A percentile compares a stretch with the other conserved stretches of the same genome.
phyloP scores from a whole-genome alignment of 37 sponge, comb jelly and placozoan genomes.

The Beroe ovata region DNA sequence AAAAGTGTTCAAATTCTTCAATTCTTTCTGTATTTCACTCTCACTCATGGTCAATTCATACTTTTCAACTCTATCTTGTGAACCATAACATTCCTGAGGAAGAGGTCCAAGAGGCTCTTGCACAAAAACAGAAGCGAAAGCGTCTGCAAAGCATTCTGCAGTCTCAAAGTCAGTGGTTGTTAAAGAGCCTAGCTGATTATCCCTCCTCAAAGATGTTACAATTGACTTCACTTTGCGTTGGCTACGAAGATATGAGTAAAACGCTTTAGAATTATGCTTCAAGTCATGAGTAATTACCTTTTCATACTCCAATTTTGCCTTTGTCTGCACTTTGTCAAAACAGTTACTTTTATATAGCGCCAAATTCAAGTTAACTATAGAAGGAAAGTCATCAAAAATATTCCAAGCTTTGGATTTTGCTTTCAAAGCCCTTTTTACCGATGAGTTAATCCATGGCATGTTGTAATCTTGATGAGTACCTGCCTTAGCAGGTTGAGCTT shows the following conservation, averaged over 20 bases:
- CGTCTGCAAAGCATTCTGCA: neutral
- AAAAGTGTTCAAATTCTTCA: neutral
- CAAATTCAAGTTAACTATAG: neutral
- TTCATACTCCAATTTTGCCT: neutral
- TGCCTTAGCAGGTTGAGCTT: too few relatives aligned
- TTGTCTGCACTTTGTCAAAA: neutral
- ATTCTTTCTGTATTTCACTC: neutral
- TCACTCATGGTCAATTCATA: neutral
- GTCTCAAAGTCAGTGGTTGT: neutral
- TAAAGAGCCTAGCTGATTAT: neutral
- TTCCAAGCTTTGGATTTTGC: neutral
- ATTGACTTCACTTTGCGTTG: neutral
- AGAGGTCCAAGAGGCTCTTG: neutral
- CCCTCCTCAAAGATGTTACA: neutral
- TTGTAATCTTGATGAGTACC: too few relatives aligned
- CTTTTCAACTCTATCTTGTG: too few relatives aligned
- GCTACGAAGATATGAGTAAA: neutral
- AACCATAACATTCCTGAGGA: neutral
- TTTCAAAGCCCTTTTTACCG: neutral
- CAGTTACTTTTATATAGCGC: neutral
- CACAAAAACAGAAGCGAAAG: neutral
- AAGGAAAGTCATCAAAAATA: neutral
- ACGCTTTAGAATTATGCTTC: neutral
- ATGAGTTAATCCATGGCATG: neutral
- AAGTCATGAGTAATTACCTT: neutral